Conservation (phyloP, 2,888 invertebrate species). For the Sussaba pulchella region DNA sequence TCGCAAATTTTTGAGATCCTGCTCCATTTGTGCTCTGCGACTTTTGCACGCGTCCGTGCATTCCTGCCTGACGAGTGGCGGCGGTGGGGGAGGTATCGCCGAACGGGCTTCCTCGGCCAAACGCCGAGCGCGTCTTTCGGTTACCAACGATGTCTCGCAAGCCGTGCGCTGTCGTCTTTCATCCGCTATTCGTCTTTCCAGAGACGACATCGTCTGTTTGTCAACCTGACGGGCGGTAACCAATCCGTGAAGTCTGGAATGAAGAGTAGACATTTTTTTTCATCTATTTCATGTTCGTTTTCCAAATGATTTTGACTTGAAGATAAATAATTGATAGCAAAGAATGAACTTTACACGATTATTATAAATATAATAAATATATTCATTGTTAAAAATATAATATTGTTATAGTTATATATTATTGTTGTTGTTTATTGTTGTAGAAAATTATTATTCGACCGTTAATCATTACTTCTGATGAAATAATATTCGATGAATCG, state of each 20-base stretch:
- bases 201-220: constrained; percentile 90
- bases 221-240: constrained; percentile 91
- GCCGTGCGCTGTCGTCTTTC: constrained; percentile 92
- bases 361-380: too few relatives aligned
- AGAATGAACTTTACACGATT: too few relatives aligned
- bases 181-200: constrained; percentile 94
- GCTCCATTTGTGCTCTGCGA: constrained; percentile 89
- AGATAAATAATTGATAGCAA: too few relatives aligned
- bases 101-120: constrained; percentile 85
- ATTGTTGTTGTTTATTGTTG: too few relatives aligned
- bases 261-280: too few relatives aligned
- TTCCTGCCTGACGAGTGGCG: constrained; percentile 85
- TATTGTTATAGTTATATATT: too few relatives aligned
- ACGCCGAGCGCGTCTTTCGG: constrained; percentile 90
- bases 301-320: too few relatives aligned
- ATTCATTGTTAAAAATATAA: too few relatives aligned
- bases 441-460: too few relatives aligned
- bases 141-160: constrained; percentile 90
- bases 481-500: too few relatives aligned
- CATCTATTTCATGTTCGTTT: too few relatives aligned
- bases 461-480: too few relatives aligned
- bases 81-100: constrained; percentile 81
- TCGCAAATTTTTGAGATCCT: constrained; percentile 88
- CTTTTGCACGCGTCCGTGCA: constrained; percentile 89
- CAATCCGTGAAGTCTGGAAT: constrained; percentile 89